phyloP scores from a whole-genome alignment of 2,888 invertebrate species.

The Epicampocera succincta region DNA sequence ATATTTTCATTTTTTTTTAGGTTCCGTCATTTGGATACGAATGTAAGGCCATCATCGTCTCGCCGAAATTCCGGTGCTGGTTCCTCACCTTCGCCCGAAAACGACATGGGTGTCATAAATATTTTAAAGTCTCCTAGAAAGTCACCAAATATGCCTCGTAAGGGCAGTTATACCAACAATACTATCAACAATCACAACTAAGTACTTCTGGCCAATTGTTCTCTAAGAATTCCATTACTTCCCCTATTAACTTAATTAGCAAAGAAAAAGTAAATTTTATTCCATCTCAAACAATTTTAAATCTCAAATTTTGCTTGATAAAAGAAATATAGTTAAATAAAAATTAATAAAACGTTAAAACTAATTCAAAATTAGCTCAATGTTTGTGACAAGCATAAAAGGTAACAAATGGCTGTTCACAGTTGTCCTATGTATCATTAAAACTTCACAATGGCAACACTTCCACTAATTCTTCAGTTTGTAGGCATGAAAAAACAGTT shows the following conservation, averaged over 20 bases:
- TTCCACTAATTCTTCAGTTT: too few species aligned
- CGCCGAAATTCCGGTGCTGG: conserved; percentile 85
- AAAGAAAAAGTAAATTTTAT: conserved; percentile 24
- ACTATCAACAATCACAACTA: conserved; percentile 72
- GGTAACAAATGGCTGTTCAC: too few species aligned
- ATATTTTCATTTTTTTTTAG: conserved; percentile 80
- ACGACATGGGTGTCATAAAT: conserved; percentile 79
- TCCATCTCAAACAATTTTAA: conserved; percentile 43
- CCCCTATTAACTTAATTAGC: conserved; percentile 20
- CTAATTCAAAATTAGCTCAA: background rate
- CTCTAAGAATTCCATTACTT: conserved; percentile 17
- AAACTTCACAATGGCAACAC: too few species aligned
- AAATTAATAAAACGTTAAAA: conserved; percentile 46
- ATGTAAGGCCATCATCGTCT: conserved; percentile 87
- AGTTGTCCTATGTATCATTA: too few species aligned
- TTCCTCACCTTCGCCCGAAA: conserved; percentile 84
- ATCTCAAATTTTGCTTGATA: conserved; percentile 56
- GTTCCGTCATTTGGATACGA: conserved; percentile 93
- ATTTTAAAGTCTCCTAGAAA: conserved; percentile 82
- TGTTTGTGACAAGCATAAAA: too few species aligned
- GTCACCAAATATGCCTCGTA: conserved; percentile 82
- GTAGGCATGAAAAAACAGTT: too few species aligned
- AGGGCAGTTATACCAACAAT: conserved; percentile 77
- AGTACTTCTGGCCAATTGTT: conserved; percentile 33
- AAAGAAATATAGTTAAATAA: background rate